Evolutionary conservation across 2,797 vertebrate species (phyloP).

Genomic region (Cephalopachus bancanus): DNA sequence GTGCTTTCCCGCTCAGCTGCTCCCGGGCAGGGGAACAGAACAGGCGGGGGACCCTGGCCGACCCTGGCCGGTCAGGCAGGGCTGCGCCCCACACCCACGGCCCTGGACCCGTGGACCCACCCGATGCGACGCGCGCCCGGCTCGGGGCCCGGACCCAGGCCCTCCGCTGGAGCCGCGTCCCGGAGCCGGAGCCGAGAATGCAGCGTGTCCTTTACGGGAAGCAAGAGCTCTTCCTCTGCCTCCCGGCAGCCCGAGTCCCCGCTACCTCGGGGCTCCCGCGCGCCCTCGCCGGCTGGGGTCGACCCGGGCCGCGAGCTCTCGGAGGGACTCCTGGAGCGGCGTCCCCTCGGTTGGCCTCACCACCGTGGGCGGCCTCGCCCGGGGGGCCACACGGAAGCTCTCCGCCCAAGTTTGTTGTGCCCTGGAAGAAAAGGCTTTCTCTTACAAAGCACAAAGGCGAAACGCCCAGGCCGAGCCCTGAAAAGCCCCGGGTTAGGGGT

Average conservation of each 20-base stretch:
- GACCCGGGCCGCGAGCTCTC: constrained; percentile 34
- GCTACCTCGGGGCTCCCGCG: constrained; percentile 34
- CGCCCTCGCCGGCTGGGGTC: constrained; percentile 29
- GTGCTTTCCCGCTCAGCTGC: background rate
- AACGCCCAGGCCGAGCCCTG: constrained; percentile 79
- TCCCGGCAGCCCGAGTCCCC: constrained; percentile 1
- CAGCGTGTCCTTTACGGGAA: constrained; percentile 24
- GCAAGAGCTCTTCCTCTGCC: constrained; percentile 29
- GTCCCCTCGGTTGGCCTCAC: constrained; percentile 66
- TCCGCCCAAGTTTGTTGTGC: constrained; percentile 82
- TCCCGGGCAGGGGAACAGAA: background rate
- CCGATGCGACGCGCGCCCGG: background rate
- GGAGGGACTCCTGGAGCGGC: constrained; percentile 8
- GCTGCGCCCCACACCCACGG: background rate
- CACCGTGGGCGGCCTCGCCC: constrained; percentile 80
- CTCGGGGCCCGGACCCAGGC: background rate
- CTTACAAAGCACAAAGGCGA: constrained; percentile 85
- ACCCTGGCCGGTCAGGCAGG: background rate
- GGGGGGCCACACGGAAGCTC: constrained; percentile 83
- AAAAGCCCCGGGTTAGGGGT: constrained; percentile 65
- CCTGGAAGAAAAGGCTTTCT: constrained; percentile 81
- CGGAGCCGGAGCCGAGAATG: background rate
- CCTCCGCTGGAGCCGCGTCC: background rate
- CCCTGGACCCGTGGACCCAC: constrained; percentile 74
- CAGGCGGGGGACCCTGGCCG: background rate